A percentile compares a stretch with the other conserved stretches of the same genome.
Evolutionary conservation across 2,888 invertebrate species (phyloP).

Genomic region (Tenthredo mesomela): DNA sequence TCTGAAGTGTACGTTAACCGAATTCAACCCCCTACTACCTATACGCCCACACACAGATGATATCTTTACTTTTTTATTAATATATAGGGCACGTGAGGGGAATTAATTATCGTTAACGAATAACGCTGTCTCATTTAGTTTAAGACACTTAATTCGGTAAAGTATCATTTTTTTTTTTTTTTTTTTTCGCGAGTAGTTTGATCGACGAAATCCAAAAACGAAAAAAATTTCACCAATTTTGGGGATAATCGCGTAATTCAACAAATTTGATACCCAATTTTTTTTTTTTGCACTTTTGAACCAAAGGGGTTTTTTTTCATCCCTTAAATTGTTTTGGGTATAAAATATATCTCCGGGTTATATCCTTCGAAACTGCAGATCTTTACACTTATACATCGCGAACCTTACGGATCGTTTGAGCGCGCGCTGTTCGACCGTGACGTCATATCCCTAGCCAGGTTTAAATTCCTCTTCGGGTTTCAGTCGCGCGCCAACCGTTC

Average conservation of each 20-base stretch:
- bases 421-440: constrained; percentile 67
- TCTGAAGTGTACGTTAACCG: neutral
- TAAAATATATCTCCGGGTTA: neutral
- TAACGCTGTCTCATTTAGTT: neutral
- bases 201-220: neutral
- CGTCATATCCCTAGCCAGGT: constrained; percentile 67
- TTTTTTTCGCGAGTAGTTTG: no score
- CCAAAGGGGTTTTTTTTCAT: neutral
- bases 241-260: no score
- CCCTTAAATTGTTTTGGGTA: neutral
- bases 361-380: neutral
- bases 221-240: no score
- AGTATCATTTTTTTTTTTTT: neutral
- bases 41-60: neutral
- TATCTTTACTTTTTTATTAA: neutral
- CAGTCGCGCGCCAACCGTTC: constrained; percentile 74
- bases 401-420: constrained; percentile 16
- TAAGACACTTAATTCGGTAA: neutral
- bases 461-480: constrained; percentile 65
- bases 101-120: neutral
- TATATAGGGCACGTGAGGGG: neutral
- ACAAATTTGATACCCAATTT: neutral
- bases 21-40: neutral
- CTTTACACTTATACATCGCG: neutral
- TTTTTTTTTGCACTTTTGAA: neutral